Evolutionary conservation across 2,113 vertebrate genomes (phyloP).

Genomic region (Nibea coibor): DNA sequence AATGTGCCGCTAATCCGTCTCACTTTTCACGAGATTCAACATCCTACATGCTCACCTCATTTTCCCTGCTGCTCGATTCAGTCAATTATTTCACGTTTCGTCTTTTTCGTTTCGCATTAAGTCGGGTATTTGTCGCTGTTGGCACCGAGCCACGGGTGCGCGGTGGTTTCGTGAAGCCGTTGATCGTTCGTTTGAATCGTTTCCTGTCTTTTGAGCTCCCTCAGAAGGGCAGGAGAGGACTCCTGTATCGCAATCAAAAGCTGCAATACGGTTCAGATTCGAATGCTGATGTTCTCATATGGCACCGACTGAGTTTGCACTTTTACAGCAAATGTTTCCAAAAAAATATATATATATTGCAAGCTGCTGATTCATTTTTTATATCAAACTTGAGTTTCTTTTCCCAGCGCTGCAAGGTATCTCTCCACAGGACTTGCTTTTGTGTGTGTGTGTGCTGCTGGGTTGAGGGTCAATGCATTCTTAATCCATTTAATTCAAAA

Average conservation of each 20-base stretch:
- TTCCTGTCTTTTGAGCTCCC: background rate
- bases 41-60: background rate
- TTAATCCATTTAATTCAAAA: constrained; percentile 43
- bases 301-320: too few relatives aligned
- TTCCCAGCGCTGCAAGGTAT: background rate
- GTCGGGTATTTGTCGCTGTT: background rate
- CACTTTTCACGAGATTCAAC: background rate
- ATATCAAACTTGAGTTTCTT: background rate
- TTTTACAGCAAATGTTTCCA: background rate
- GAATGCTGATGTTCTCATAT: background rate
- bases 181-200: background rate
- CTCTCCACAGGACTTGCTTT: background rate
- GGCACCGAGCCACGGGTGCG: background rate
- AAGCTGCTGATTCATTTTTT: constrained; percentile 7
- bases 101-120: background rate
- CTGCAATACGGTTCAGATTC: background rate
- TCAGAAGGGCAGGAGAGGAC: too few relatives aligned
- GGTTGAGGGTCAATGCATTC: constrained; percentile 23
- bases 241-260: background rate
- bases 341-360: background rate
- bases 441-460: background rate
- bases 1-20: background rate
- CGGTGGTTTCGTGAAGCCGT: background rate
- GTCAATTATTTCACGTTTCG: background rate
- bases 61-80: background rate